Conservation (phyloP, 2,888 invertebrate species). For the Leucophenga montana region DNA sequence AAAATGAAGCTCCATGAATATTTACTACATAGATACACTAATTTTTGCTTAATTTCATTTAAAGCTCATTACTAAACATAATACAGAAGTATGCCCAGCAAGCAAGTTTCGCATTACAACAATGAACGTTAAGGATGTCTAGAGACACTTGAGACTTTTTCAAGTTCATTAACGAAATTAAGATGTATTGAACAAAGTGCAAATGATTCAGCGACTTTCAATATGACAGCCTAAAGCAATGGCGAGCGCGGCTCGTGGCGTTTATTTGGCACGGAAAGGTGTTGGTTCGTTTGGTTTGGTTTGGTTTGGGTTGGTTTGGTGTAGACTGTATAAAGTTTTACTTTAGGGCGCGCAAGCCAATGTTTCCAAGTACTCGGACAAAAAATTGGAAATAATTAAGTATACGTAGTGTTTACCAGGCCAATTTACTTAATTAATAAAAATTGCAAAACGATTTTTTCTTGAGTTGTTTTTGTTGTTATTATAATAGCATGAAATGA, state of each 20-base stretch:
- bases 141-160: conserved; percentile 31
- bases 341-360: conserved; percentile 36
- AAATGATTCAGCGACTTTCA: not conserved
- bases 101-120: not conserved
- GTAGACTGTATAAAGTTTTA: too few species aligned
- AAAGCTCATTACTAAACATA: too few species aligned
- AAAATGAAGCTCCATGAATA: conserved; percentile 7
- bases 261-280: too few species aligned
- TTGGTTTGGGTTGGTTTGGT: too few species aligned
- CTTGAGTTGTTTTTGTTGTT: conserved; percentile 1
- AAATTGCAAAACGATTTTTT: conserved; percentile 43
- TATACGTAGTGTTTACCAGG: conserved; percentile 44
- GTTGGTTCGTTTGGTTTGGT: too few species aligned
- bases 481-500: conserved; percentile 26
- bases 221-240: not conserved
- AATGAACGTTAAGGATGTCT: not conserved
- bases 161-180: conserved; percentile 59
- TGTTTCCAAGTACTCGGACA: not conserved
- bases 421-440: conserved; percentile 64
- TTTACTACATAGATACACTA: not conserved
- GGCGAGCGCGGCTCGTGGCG: too few species aligned
- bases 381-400: conserved; percentile 53
- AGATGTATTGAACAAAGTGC: conserved; percentile 30
- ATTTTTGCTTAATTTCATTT: conserved; percentile 22
- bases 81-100: too few species aligned